phyloP scores from a whole-genome alignment of 2,797 vertebrate genomes.

The Adrianichthys oophorus region DNA sequence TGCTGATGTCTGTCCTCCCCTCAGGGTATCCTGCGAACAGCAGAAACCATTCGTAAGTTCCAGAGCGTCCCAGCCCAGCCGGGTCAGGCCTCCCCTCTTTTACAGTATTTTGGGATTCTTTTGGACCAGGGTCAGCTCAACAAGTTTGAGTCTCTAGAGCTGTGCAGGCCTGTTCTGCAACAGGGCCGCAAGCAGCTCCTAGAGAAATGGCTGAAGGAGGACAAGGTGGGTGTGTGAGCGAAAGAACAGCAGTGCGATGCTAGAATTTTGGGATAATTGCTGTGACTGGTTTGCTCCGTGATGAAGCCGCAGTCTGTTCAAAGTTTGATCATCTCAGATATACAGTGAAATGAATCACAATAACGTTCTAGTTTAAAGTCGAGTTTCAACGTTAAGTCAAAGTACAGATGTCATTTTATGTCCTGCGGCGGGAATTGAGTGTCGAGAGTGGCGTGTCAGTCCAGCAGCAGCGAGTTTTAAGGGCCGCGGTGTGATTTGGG shows the following conservation, averaged over 20 bases:
- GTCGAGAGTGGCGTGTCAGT: too few relatives aligned
- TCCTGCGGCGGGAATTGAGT: too few relatives aligned
- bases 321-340: too few relatives aligned
- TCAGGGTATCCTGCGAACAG: slow-evolving; percentile 88
- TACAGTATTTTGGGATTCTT: slow-evolving; percentile 93
- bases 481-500: too few relatives aligned
- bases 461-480: too few relatives aligned
- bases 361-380: too few relatives aligned
- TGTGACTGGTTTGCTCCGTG: neutral
- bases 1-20: neutral
- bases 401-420: too few relatives aligned
- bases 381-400: too few relatives aligned
- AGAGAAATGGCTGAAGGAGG: slow-evolving; percentile 95
- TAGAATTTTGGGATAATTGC: neutral
- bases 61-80: slow-evolving; percentile 89
- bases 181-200: slow-evolving; percentile 92
- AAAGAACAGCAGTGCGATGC: neutral
- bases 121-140: slow-evolving; percentile 93
- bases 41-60: slow-evolving; percentile 90
- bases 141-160: slow-evolving; percentile 90
- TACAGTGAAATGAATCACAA: too few relatives aligned
- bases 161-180: slow-evolving; percentile 89
- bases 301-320: too few relatives aligned
- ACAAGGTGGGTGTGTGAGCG: slow-evolving; percentile 81
- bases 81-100: slow-evolving; percentile 88